phyloP scores from a whole-genome alignment of 2,888 invertebrate species.

The Pandemis cinnamomeana region DNA sequence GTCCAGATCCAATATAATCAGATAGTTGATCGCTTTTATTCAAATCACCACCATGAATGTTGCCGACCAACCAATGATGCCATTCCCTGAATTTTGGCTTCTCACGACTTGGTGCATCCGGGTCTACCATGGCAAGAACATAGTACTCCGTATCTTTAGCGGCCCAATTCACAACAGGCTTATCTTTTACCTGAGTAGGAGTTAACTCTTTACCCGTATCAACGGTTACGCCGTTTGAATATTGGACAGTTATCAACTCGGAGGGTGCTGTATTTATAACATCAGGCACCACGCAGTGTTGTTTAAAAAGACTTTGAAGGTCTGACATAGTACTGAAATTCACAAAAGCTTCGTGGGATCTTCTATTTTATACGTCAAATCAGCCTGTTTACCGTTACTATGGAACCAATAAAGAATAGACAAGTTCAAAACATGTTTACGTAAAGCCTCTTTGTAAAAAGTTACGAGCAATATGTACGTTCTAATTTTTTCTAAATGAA shows the following conservation, averaged over 20 bases:
- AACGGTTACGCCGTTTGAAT: conserved; percentile 77
- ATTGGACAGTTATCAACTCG: conserved; percentile 78
- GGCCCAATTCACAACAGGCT: conserved; percentile 87
- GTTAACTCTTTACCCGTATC: conserved; percentile 88
- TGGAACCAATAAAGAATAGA: not conserved
- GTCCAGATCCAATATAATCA: conserved; percentile 87
- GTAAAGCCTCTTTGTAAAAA: too few species aligned
- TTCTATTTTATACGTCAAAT: not conserved
- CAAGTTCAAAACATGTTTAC: not conserved
- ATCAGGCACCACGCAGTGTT: conserved; percentile 87
- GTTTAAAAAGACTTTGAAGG: conserved; percentile 67
- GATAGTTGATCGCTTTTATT: conserved; percentile 86
- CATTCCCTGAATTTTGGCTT: conserved; percentile 89
- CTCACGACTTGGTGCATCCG: conserved; percentile 90
- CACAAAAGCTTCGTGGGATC: not conserved
- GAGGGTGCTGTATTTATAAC: conserved; percentile 86
- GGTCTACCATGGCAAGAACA: conserved; percentile 87
- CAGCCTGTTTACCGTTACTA: not conserved
- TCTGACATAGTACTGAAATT: conserved; percentile 57
- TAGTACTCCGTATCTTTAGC: conserved; percentile 86
- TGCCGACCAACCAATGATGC: conserved; percentile 91
- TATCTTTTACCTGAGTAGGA: conserved; percentile 88
- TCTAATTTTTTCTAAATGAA: too few species aligned
- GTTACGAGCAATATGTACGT: too few species aligned
- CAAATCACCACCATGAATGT: conserved; percentile 87